Evolutionary conservation across 2,888 invertebrate species (phyloP).

Genomic region (Cotesia congregata): DNA sequence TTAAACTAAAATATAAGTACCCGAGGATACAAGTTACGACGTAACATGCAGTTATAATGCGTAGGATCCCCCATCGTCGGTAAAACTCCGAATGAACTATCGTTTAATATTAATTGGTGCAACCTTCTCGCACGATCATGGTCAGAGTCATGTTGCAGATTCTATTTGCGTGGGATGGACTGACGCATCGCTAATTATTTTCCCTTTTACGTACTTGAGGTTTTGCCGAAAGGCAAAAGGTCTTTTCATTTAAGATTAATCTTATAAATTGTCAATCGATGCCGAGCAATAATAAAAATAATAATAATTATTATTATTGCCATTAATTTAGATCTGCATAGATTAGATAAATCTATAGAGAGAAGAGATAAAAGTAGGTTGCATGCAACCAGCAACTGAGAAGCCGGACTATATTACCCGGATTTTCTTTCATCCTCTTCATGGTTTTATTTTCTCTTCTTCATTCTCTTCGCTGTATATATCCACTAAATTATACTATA

Average conservation of each 20-base stretch:
- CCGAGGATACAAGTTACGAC: background rate
- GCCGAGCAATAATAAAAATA: no score
- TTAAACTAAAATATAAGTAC: slow-evolving; percentile 3
- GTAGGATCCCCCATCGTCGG: slow-evolving; percentile 9
- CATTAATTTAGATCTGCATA: no score
- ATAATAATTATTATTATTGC: no score
- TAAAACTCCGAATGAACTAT: slow-evolving; percentile 21
- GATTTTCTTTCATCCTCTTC: background rate
- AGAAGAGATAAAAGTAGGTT: background rate
- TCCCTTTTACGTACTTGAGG: background rate
- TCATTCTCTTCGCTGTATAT: slow-evolving; percentile 2
- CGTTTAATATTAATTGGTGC: slow-evolving; percentile 61
- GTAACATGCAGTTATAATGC: background rate
- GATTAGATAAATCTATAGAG: background rate
- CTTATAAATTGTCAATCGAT: no score
- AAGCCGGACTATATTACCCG: background rate
- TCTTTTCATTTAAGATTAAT: no score
- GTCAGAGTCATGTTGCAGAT: slow-evolving; percentile 44
- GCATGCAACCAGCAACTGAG: slow-evolving; percentile 19
- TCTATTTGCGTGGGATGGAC: slow-evolving; percentile 21
- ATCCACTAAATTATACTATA: background rate
- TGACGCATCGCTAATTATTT: slow-evolving; percentile 22
- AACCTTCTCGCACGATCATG: slow-evolving; percentile 57
- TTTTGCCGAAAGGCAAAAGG: no score
- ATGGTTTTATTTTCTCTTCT: slow-evolving; percentile 1